Base-by-base conservation (phyloP, 2,113 vertebrate genomes). In the Globicephala melas region DNA sequence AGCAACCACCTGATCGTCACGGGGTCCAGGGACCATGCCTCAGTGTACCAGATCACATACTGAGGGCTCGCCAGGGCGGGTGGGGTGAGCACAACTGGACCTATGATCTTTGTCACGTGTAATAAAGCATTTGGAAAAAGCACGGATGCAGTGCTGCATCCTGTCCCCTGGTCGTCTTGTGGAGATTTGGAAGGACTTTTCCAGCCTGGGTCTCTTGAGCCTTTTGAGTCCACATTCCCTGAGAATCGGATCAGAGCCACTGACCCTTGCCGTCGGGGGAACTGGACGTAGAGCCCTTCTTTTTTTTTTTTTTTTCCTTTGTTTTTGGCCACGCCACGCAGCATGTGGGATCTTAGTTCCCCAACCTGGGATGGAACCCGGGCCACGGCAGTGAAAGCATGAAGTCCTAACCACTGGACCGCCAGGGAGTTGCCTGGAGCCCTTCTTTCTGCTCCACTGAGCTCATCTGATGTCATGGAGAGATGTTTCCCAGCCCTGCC, bases 11-110 rank as follows among this genome's bases (percentile, higher is more conserved):
- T 99, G 98, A 98, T 99, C 0, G 98, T 99, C 83, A 99, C 99
- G 0, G 99, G 99, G 74, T 99, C 99, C 0, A 98, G 99, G 0
- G 98, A 99, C 98, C 99, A 99, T 58, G 99, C 99, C 93, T 99
- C 99, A 0, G 99, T 99, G 91, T 99, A 99, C 2, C 99, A 99
- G 98, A 98, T 99, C 98, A 98, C 99, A 15, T 99, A 99, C 97
- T 99, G 98, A 99, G 82, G 63, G 93, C 92, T 90, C 0, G 1
- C 23, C 0, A 0, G n/a, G 38, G 13, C 6, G 4, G 11, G 44
- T 0, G 6, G 53, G 67, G 28, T 0, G 7, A 60, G 10, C 14
- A 33, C 17, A 0, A 1, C 3, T 3, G 4, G 15, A 15, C 21
- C 31, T 0, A 5, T 41, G 15, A 11, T n/a, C 47, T 18, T 25